Conservation (phyloP, 2,888 invertebrate genomes). For the Heliconius aoede region DNA sequence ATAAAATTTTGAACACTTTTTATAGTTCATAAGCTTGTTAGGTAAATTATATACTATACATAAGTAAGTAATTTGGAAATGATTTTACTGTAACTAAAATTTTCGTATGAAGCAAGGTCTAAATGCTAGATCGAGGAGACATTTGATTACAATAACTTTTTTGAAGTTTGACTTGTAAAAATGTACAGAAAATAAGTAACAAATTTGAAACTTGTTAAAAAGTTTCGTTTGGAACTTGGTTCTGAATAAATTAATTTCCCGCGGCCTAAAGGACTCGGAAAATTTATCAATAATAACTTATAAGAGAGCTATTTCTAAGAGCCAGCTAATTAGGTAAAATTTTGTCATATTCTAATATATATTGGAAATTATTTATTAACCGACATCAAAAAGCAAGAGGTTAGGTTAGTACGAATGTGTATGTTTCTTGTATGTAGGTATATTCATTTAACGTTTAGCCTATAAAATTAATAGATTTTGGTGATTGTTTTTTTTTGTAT, state of each 20-base stretch:
- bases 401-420: too few relatives aligned
- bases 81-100: neutral
- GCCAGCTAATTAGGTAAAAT: neutral
- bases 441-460: too few relatives aligned
- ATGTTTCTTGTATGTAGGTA: too few relatives aligned
- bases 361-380: neutral
- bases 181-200: constrained; percentile 8
- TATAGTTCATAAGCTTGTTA: neutral
- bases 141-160: constrained; percentile 12
- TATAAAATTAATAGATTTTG: too few relatives aligned
- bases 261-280: constrained; percentile 5
- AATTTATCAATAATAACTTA: constrained; percentile 16
- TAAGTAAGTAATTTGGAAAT: neutral
- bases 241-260: constrained; percentile 29
- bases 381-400: too few relatives aligned
- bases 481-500: too few relatives aligned
- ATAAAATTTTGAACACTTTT: neutral
- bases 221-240: constrained; percentile 16
- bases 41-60: neutral
- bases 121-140: neutral
- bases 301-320: constrained; percentile 4
- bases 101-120: neutral
- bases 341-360: constrained; percentile 2
- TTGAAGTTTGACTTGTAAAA: constrained; percentile 12
- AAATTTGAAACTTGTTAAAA: constrained; percentile 35